Base-by-base conservation (phyloP, 2,888 invertebrate genomes). In the Artemia sp. region DNA sequence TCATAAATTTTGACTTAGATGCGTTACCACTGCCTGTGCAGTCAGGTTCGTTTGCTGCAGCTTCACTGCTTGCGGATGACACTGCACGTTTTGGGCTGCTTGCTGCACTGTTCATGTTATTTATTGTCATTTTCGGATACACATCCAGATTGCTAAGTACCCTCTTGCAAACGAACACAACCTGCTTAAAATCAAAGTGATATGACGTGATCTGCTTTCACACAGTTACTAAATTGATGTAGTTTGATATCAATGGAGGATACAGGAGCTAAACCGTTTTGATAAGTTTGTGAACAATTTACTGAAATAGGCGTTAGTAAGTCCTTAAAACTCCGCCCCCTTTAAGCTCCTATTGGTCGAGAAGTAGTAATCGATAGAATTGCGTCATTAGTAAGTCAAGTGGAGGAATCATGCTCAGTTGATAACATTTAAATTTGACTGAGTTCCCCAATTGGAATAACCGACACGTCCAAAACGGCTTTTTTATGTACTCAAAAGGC, bases 371-470 rank as follows among this genome's bases (percentile, higher is more conserved):
- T 58, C 64, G 64, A 58, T 58, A 19, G 64, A 58, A 58, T 58
- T n/a, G 64, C 64, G 64, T 58, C 64, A 58, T 58, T 58, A 19
- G 19, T 19, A 24, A 58, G 64, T n/a, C 64, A 58, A 58, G 64
- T 58, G 64, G 64, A 24, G 64, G 14, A 58, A n/a, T 58, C 64
- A 58, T 58, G 64, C 64, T 58, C 64, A 19, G 64, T 58, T 58
- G 64, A 58, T 58, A 58, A 58, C 64, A 58, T 58, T 58, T 58
- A 58, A 58, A 58, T 58, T 19, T 24, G 64, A 58, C 64, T 24
- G 64, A n/a, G 14, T 58, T 10, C 38, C 38, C 38, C 38, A 38
- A 38, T 38, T 38, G 38, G 38, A 38, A 38, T 38, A 38, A 38
- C 38, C 38, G 38, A 38, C 38, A 38, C 38, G 38, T 38, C 38